Evolutionary conservation across 2,797 vertebrate species (phyloP), one percentile per base, ranked within the genome.

Genomic region (Liasis olivaceus): DNA sequence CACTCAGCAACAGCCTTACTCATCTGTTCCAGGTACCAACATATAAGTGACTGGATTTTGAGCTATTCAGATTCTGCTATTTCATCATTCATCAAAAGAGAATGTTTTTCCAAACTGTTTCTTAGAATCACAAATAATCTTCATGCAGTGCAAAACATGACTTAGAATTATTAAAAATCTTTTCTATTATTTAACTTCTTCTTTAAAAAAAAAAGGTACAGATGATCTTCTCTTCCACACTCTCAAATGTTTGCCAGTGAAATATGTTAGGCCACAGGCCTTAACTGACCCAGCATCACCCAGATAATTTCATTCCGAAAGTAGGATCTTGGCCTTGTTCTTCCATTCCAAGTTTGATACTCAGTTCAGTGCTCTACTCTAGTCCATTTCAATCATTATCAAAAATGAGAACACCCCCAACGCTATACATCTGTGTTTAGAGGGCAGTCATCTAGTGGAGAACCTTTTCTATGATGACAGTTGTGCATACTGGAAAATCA

Each of bases 21-120:
- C 97, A 54, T 96, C 98, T 96, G 96, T 97, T 95, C 98, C 99
- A 98, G 99, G 99, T 99, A 97, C 97, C 22, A 95, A 91, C 72
- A 89, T 94, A 62, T 42, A 42, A 42, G 54, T 81, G 87, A 77
- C 17, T 86, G 51, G 24, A 22, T 85, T 89, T 69, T 54, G 2
- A 1, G 17, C 1, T 92, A 7, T 85, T 85, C 72, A 11, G 85
- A 0, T 0, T 92, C 36, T 81, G 36, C 72, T 77, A 42, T 24
- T 81, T 47, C 3, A 0, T 81, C 20, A 47, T 47, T 11, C 36
- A 42, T 81, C 36, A 22, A 47, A 81, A 81, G 36, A 81, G 8
- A 24, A 26, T 81, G 20, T 31, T 77, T 85, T 85, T 85, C 20
- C 69, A 77, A 17, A 1, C 63, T 85, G n/a, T 58, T 87, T n/a